A percentile compares a stretch with the other conserved stretches of the same genome.
These are phyloP conservation scores for Paedocypris micromegethes DNA, from an alignment of 2,797 vertebrate species.

Conservation along the genomic window DNA sequence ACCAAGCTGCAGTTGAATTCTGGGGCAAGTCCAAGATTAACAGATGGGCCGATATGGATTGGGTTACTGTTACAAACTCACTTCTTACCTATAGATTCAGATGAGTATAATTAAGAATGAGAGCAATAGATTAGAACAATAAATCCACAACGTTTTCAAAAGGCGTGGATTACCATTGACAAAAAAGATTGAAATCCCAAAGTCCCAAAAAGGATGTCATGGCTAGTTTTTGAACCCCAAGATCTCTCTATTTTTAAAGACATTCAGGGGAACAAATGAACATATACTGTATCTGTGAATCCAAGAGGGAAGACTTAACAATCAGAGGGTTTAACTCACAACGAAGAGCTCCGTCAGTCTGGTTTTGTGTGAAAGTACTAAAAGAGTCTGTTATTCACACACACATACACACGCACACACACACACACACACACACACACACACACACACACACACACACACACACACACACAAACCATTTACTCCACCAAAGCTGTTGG, in stretches of 20 bases:
- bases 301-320: conserved; percentile 1
- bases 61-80: conserved; percentile 5
- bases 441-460: too few species aligned
- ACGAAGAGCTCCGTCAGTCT: conserved; percentile 14
- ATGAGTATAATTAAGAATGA: not conserved
- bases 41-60: not conserved
- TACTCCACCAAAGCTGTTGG: conserved; percentile 19
- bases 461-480: conserved; percentile 10
- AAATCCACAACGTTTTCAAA: not conserved
- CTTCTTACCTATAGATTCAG: not conserved
- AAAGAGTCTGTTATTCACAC: conserved; percentile 23
- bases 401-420: too few species aligned
- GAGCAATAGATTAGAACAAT: too few species aligned
- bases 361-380: conserved; percentile 27
- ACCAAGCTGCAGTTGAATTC: not conserved
- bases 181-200: too few species aligned
- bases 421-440: too few species aligned
- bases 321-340: not conserved
- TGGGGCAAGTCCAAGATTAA: conserved; percentile 10
- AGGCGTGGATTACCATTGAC: too few species aligned
- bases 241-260: conserved; percentile 3
- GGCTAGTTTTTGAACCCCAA: not conserved
- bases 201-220: not conserved
- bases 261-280: conserved; percentile 16
- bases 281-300: conserved; percentile 19